These are phyloP conservation scores for Bellardia bayeri DNA, from an alignment of 2,888 invertebrate species.

Conservation along the genomic window DNA sequence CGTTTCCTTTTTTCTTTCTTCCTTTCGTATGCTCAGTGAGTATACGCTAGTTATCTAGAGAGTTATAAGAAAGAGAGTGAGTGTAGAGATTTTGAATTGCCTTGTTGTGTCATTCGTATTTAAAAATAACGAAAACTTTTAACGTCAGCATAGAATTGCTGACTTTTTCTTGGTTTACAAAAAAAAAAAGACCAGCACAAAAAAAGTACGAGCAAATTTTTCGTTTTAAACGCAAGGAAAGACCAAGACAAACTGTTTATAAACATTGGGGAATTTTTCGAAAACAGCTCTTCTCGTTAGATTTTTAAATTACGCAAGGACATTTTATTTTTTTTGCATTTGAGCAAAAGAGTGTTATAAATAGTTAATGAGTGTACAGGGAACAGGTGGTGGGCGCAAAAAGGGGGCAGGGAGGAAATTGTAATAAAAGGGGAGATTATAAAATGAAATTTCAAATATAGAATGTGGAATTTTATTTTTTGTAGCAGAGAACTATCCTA, in stretches of 20 bases:
- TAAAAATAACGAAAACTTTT: slow-evolving; percentile 36
- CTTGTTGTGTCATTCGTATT: slow-evolving; percentile 10
- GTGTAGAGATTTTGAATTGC: slow-evolving; percentile 31
- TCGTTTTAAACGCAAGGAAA: slow-evolving; percentile 81
- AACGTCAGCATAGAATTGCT: slow-evolving; percentile 16
- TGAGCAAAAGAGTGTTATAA: slow-evolving; percentile 8
- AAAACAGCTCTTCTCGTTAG: slow-evolving; percentile 36
- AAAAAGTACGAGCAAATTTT: slow-evolving; percentile 35
- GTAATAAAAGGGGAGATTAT: background rate
- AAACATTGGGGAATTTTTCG: slow-evolving; percentile 59
- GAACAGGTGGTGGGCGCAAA: slow-evolving; percentile 3
- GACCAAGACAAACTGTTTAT: slow-evolving; percentile 81
- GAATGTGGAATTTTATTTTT: background rate
- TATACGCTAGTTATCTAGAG: slow-evolving; percentile 13
- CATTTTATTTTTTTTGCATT: slow-evolving; percentile 3
- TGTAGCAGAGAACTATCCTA: too few species aligned
- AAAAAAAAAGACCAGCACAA: slow-evolving; percentile 12
- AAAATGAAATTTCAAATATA: background rate
- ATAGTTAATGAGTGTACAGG: background rate
- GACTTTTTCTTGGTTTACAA: slow-evolving; percentile 7
- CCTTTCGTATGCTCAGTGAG: slow-evolving; percentile 51
- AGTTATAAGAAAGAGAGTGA: slow-evolving; percentile 16
- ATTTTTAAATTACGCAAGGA: slow-evolving; percentile 62
- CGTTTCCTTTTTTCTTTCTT: slow-evolving; percentile 26
- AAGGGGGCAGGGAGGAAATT: background rate